Evolutionary conservation across 2,888 invertebrate species (phyloP).

Genomic region (Troglohyphantes excavatus): DNA sequence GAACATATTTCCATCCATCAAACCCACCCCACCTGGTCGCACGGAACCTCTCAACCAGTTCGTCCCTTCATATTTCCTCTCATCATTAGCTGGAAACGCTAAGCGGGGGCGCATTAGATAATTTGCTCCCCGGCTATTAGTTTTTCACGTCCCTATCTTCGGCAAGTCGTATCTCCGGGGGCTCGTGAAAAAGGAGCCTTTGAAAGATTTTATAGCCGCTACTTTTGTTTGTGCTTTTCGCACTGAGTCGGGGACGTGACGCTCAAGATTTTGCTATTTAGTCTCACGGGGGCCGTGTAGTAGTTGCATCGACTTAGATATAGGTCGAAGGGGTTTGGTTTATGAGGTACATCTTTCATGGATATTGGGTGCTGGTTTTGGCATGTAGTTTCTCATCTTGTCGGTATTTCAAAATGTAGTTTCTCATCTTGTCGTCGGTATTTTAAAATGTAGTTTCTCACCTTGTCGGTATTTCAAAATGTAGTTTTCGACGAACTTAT

Average conservation of each 20-base stretch:
- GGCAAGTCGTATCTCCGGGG: constrained; percentile 30
- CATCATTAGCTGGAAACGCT: constrained; percentile 39
- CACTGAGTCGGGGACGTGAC: constrained; percentile 31
- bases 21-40: too few species aligned
- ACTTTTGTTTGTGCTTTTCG: constrained; percentile 37
- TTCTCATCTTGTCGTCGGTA: neutral
- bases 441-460: neutral
- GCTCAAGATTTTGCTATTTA: constrained; percentile 29
- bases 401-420: neutral
- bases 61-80: neutral
- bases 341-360: neutral
- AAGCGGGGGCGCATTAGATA: constrained; percentile 52
- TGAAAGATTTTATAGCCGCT: constrained; percentile 57
- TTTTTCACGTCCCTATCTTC: constrained; percentile 45
- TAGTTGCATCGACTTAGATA: neutral
- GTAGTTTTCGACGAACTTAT: too few species aligned
- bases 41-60: neutral
- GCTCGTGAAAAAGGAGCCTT: constrained; percentile 23
- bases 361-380: neutral
- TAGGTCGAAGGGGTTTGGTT: neutral
- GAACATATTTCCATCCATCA: neutral
- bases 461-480: neutral
- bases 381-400: neutral
- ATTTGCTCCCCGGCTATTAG: constrained; percentile 48
- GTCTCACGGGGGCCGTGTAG: neutral